Conservation (phyloP, 2,797 vertebrate species). For the Vireo griseus region DNA sequence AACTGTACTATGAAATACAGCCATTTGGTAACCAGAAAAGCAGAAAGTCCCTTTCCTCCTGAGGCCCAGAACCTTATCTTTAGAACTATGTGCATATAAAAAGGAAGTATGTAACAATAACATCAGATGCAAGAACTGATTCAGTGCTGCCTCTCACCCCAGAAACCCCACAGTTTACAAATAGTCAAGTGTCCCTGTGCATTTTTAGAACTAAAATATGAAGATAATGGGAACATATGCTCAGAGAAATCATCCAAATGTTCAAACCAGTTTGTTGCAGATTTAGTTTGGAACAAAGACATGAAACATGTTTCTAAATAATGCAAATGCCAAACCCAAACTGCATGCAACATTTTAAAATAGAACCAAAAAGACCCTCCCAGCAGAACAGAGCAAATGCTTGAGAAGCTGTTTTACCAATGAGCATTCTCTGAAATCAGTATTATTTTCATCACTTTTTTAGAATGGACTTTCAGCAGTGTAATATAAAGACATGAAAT, state of each 20-base stretch:
- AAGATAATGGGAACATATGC: background rate
- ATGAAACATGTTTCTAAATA: conserved; percentile 14
- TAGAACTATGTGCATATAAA: background rate
- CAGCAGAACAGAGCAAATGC: background rate
- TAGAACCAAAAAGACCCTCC: background rate
- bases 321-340: conserved; percentile 23
- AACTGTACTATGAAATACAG: background rate
- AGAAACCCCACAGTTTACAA: background rate
- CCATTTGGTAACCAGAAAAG: background rate
- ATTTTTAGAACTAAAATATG: background rate
- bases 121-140: background rate
- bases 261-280: background rate
- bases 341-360: conserved; percentile 7
- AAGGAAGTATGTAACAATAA: background rate
- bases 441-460: conserved; percentile 2
- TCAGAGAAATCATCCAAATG: background rate
- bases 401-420: background rate
- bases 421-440: background rate
- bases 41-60: background rate
- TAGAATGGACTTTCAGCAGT: conserved; percentile 35
- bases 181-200: background rate
- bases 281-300: conserved; percentile 15
- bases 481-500: background rate
- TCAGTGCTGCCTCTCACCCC: background rate
- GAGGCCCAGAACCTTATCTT: background rate